Evolutionary conservation across 2,888 invertebrate species (phyloP), one percentile per base, ranked within the genome.

Genomic region (Caenorhabditis auriculariae): DNA sequence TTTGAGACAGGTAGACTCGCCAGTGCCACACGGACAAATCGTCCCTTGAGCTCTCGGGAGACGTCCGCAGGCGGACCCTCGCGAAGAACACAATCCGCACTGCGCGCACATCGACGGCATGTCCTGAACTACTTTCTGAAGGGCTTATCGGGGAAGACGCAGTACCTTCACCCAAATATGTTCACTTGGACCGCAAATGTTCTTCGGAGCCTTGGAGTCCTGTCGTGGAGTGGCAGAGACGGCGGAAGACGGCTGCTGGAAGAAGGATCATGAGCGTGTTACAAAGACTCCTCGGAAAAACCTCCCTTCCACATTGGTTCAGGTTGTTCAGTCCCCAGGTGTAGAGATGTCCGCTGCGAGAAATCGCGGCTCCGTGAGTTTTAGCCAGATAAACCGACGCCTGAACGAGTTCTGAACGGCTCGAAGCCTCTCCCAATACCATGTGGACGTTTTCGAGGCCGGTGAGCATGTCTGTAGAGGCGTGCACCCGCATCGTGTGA

Each of bases 311-410:
- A 84, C 96, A 96, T 82, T 96, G 96, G 1, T 93, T 93, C 82
- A 94, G 93, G 82, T 96, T 95, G 83, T 96, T 96, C 62, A 95
- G 90, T 4, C 96, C 96, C 83, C 95, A 94, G 0, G 95, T 93
- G 82, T 89, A 94, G 3, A 95, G 88, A 73, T 90, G 89, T 0
- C 96, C 96, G 80, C 90, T 90, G 71, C 87, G 88, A 15, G 90
- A 91, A 12, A 96, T 85, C 0, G 88, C 90, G 0, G 91, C 90
- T n/a, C 90, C 90, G 80, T 96, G 96, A 0, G 95, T 95, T 84
- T 96, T 96, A 2, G 96, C 96, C 57, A 98, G 84, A 0, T 90
- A 89, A 3, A 93, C 89, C 84, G 89, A 86, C 19, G 48, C 60
- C 58, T 43, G 48, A 38, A 46, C 43, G 19, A 21, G 41, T 9